Conservation (phyloP, 2,113 vertebrate species). For the Tyrannus savana region DNA sequence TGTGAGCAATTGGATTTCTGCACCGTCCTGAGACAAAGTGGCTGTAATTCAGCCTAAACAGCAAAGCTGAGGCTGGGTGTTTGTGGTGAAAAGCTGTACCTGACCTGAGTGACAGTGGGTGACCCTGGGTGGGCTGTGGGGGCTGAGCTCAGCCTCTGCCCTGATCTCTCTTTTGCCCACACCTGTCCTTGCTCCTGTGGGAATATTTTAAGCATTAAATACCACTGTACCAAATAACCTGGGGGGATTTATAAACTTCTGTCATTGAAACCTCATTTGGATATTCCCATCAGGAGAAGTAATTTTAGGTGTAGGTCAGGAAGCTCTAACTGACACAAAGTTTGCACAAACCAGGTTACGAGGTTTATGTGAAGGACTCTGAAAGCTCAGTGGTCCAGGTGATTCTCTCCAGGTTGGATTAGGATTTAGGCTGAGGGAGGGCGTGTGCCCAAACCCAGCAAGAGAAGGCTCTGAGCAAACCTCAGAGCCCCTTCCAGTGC, state of each 20-base stretch:
- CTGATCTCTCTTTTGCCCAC: neutral
- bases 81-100: neutral
- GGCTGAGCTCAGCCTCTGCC: neutral
- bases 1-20: neutral
- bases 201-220: neutral
- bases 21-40: neutral
- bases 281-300: conserved; percentile 59
- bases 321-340: neutral
- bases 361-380: conserved; percentile 15
- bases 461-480: neutral
- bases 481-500: neutral
- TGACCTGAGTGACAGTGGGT: neutral
- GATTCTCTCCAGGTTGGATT: neutral
- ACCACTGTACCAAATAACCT: neutral
- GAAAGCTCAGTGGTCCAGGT: neutral
- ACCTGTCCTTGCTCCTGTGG: neutral
- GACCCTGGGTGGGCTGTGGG: neutral
- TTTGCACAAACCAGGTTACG: conserved; percentile 63
- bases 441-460: neutral
- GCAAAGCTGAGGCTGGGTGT: neutral
- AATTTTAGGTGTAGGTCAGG: conserved; percentile 73
- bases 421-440: neutral
- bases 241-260: neutral
- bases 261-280: conserved; percentile 61
- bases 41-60: neutral